Evolutionary conservation across 1,140 invertebrate genomes (phyloP).

Genomic region (Neomicropteryx cornuta): DNA sequence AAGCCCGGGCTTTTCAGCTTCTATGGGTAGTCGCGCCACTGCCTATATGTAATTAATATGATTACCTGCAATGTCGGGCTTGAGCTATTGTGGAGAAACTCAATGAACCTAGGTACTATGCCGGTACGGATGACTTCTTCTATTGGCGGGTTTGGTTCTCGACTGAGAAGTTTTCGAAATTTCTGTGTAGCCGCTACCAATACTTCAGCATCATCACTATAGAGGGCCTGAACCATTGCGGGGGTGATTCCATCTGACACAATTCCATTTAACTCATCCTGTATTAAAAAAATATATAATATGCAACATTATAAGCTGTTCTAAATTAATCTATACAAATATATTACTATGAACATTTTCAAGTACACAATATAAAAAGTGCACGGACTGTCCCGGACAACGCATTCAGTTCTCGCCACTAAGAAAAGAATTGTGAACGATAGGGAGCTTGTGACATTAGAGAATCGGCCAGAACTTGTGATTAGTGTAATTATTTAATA

Average conservation of each 20-base stretch:
- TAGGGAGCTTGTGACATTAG: too few species aligned
- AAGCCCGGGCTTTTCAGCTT: too few species aligned
- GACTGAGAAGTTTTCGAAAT: slow-evolving; percentile 88
- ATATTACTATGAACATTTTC: too few species aligned
- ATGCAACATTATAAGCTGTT: not conserved
- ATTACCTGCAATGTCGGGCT: slow-evolving; percentile 78
- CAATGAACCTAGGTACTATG: slow-evolving; percentile 92
- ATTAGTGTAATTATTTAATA: too few species aligned
- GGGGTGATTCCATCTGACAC: slow-evolving; percentile 45
- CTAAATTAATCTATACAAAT: not conserved
- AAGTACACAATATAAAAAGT: too few species aligned
- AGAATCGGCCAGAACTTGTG: too few species aligned
- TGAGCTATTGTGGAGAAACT: slow-evolving; percentile 75
- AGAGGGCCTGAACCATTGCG: slow-evolving; percentile 76
- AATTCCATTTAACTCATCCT: slow-evolving; percentile 8
- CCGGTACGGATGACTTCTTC: slow-evolving; percentile 96
- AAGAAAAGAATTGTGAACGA: too few species aligned
- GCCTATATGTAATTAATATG: too few species aligned
- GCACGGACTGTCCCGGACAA: too few species aligned
- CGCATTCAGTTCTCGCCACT: too few species aligned
- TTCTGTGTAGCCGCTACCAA: slow-evolving; percentile 87
- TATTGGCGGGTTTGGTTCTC: slow-evolving; percentile 96
- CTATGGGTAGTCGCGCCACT: too few species aligned
- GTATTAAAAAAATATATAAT: slow-evolving; percentile 1
- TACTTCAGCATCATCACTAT: slow-evolving; percentile 67